Base-by-base conservation (phyloP, 2,888 invertebrate genomes). In the Ctenicera cuprea region DNA sequence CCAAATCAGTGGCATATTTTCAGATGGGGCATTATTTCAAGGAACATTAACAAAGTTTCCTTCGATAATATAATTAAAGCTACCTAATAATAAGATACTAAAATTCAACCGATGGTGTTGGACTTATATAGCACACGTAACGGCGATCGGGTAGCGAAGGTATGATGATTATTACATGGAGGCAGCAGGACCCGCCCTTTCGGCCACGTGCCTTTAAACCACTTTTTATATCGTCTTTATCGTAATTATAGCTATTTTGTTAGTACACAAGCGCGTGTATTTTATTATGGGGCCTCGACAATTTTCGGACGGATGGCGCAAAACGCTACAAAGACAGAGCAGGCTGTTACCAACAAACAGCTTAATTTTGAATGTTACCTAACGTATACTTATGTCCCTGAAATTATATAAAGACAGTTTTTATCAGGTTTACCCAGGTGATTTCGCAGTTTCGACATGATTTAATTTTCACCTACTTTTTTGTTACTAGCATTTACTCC, bases 191-290 rank as follows among this genome's bases (percentile, higher is more conserved):
- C 71, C 78, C 79, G 78, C 80, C 80, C 79, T 75, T 79, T 75
- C 66, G 76, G 77, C 78, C 81, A 80, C 80, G 81, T 80, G 81
- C 81, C 79, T 74, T 64, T 37, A 74, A 77, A 81, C 84, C 81
- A 80, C 84, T 85, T 84, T 85, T 85, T 85, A 84, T 85, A 85
- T 83, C 83, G 80, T 84, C 86, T 86, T 86, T 84, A 85, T 85
- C 81, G 84, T 87, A 87, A 87, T 87, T 87, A 87, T 86, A 86
- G 86, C 83, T 85, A 86, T 87, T 86, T 79, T 75, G 78, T 76
- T 64, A 73, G 72, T 74, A 77, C 76, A 73, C 71, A 74, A 76
- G 65, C 73, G 74, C 77, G 75, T 68, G 76, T 77, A 78, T 81
- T 80, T 80, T 79, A 79, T 80, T 81, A 77, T 73, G 73, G 73